Percentiles rank a stretch among this genome's conserved stretches.
Evolutionary conservation across 1,140 invertebrate genomes (phyloP).

Genomic region (Periplaneta americana): DNA sequence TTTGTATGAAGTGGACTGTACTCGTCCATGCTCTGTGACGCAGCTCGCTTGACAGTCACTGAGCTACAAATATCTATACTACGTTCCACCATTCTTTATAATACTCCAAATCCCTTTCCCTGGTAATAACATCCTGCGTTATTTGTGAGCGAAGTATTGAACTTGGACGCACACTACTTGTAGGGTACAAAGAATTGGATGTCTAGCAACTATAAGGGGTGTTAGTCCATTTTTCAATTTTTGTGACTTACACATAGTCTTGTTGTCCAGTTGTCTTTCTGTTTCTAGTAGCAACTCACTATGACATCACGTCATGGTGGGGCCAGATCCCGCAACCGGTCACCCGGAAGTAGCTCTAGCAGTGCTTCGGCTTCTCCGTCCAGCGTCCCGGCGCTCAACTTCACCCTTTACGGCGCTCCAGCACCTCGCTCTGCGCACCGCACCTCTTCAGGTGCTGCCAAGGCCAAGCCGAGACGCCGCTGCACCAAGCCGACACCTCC

Average conservation of each 20-base stretch:
- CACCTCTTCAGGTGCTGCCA: background rate
- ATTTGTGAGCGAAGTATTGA: background rate
- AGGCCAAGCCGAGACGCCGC: background rate
- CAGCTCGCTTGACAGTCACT: too few species aligned
- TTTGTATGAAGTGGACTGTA: too few species aligned
- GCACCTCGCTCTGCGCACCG: background rate
- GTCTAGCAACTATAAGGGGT: too few species aligned
- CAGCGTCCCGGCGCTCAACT: background rate
- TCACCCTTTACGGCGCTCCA: conserved; percentile 10
- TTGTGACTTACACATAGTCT: background rate
- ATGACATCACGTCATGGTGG: background rate
- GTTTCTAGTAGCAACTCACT: background rate
- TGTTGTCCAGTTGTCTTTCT: background rate
- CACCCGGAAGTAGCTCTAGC: background rate
- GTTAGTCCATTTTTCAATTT: too few species aligned
- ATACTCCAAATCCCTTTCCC: background rate
- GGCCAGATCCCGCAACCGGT: background rate
- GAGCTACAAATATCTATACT: too few species aligned
- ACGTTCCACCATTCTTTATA: too few species aligned
- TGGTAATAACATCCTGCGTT: background rate
- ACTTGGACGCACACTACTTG: background rate
- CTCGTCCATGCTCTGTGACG: too few species aligned
- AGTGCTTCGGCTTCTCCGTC: background rate
- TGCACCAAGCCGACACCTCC: background rate
- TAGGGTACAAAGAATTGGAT: too few species aligned